Base-by-base conservation (phyloP, 2,888 invertebrate species). In the Drosophila flavopinicola region DNA sequence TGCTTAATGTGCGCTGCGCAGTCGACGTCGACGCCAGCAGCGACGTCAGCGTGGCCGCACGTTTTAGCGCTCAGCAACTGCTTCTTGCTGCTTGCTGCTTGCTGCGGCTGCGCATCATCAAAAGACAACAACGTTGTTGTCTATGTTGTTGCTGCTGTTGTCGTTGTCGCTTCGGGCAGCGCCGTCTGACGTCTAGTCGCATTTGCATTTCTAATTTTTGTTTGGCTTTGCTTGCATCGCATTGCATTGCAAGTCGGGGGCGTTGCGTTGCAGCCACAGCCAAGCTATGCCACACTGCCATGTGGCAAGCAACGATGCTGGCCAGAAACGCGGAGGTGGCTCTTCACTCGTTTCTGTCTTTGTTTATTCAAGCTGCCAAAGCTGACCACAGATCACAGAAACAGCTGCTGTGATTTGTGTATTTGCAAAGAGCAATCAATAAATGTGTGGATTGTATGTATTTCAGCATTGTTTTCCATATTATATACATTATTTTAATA, bases 181-280 rank as follows among this genome's bases (percentile, higher is more conserved):
- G 49, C 49, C 49, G 45, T 20, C 49, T 49, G 44, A 59, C 35
- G 60, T 59, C 70, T 59, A 38, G 57, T 51, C 52, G 64, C 78
- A 84, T 84, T 84, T 87, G 84, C 84, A 84, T 84, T 87, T 84
- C 87, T 85, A 87, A 84, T 84, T 84, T 86, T 74, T 76, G 54
- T 52, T 29, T 15, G 1, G 11, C 1, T 1, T 33, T 9, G 10
- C 10, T 41, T n/a, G 41, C 53, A 64, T 67, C 41, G 63, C 72
- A 61, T 69, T 49, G 59, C 54, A 35, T 42, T 77, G 67, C 71
- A 70, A 66, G 44, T 54, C 39, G 65, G 60, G 60, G 78, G 66
- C 70, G 70, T 74, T 60, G 67, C 63, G 63, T 33, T 24, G n/a
- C 48, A 44, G 10, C 39, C 24, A 52, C 66, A 9, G 9, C 4